Base-by-base conservation (phyloP, 2,797 vertebrate genomes). In the Thalassophryne amazonica region DNA sequence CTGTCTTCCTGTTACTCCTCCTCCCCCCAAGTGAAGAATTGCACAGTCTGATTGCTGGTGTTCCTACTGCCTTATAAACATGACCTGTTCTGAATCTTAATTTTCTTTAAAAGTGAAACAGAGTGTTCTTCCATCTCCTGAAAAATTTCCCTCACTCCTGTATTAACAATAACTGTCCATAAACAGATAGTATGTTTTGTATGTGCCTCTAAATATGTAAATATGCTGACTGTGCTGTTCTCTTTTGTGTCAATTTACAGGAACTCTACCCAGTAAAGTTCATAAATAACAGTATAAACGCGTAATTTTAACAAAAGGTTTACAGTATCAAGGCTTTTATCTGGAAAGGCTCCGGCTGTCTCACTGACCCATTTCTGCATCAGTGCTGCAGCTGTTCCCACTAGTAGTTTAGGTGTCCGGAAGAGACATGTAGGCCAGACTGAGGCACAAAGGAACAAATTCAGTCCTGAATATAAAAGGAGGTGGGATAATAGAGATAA, bases 251-350 rank as follows among this genome's bases (percentile, higher is more conserved):
- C 10, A 21, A 17, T 49, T 17, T 3, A 47, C 17, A 31, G 30
- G 13, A 60, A 66, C 31, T 43, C 30, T 61, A 72, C 43, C 48
- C 45, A 43, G 33, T 28, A 11, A 52, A 33, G 12, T 19, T 11
- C 37, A 58, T 20, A 51, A 21, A 39, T 27, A 31, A 32, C 3
- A 7, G 39, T 14, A 22, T 12, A 21, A 38, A 62, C 42, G 37
- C 30, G 57, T 60, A 5, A 0, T 18, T 30, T 22, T 2, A 73
- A 76, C 66, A 79, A 81, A 63, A 51, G 54, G 9, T 22, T 54
- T 32, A 39, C 22, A 22, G 0, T 59, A 38, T 34, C 55, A 47
- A 4, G 3, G 32, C 6, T 21, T 67, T 60, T 62, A 53, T 70
- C 39, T 27, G 14, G 38, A 38, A 17, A 31, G 28, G 19, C 18